Evolutionary conservation across 2,888 invertebrate genomes (phyloP), one percentile per base, ranked within the genome.

Genomic region (Aleiodes leptofemur): DNA sequence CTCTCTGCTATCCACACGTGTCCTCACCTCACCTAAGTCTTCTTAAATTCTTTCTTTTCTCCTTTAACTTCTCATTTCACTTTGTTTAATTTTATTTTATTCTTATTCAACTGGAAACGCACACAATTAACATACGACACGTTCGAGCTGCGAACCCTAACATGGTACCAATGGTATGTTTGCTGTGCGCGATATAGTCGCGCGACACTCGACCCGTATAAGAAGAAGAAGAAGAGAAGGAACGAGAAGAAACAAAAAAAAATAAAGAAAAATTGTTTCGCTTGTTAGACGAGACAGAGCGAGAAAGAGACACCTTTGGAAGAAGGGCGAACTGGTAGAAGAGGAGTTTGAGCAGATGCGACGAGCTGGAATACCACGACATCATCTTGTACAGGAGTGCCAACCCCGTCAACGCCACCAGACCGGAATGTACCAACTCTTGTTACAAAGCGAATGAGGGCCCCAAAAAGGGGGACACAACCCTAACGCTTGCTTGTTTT

Each of bases 61-160:
- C 34, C 34, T 34, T 34, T 3, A 34, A 23, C 23, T 16, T 34
- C 34, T 16, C 64, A 64, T 64, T 14, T 14, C 38, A n/a, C 23
- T 48, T 64, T 64, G 43, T 43, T 43, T 43, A 8, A 11, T 55
- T 69, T 56, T 55, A 16, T n/a, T 59, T 23, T 23, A 56, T 66
- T 48, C 38, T n/a, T 38, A 74, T 73, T 74, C 79, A 77, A 78
- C 77, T 77, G 79, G 75, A 77, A 77, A 80, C 76, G 75, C 76
- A 79, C 78, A 75, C 78, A 79, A 80, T 80, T 80, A 80, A 80
- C 79, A 79, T 80, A 80, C 79, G 76, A 80, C 80, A 79, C 74
- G 80, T 80, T 78, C 69, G 78, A 76, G 78, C 77, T 78, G 73
- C 72, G 76, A 78, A 68, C 77, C 72, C 76, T 75, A 80, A 80